Base-by-base conservation (phyloP, 2,888 invertebrate species). In the Tenthredo mesomela region DNA sequence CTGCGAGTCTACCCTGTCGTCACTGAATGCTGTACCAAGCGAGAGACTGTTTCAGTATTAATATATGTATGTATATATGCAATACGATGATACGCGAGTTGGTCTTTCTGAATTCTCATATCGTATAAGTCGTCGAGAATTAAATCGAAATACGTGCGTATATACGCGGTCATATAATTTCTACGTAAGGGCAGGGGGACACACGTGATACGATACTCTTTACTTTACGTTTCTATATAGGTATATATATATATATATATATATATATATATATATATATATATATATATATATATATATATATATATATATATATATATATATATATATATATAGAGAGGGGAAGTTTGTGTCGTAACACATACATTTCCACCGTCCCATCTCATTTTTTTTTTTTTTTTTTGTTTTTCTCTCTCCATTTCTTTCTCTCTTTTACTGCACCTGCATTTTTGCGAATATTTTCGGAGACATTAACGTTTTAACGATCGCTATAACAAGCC, bases 381-480 rank as follows among this genome's bases (percentile, higher is more conserved):
- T 25, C 15, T 67, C 67, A 33, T 10, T 21, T 54, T 50, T 1
- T 50, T 50, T 5, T 75, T 21, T 29, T 50, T 1, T 50, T 50
- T 5, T 75, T 21, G 1, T n/a, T n/a, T n/a, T n/a, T n/a, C n/a
- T n/a, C n/a, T 47, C 21, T 25, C 75, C 50, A 82, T 84, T 75
- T 82, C 84, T 15, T 29, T 25, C 29, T 67, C 67, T 67, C 29
- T 85, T 89, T 89, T 87, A 90, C 89, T 87, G 88, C 91, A 93
- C 92, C 93, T 93, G 93, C 91, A 92, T 91, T 92, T 92, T 92
- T 91, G 89, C 90, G 89, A 92, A 92, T 92, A 92, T 91, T 92
- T 92, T 91, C 89, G 90, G 89, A 88, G 90, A 91, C 91, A 91
- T 93, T 91, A 92, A 92, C 90, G 89, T 91, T 90, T 91, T 92